These are phyloP conservation scores for Menura novaehollandiae DNA, from an alignment of 2,113 vertebrate genomes.

Conservation along the genomic window DNA sequence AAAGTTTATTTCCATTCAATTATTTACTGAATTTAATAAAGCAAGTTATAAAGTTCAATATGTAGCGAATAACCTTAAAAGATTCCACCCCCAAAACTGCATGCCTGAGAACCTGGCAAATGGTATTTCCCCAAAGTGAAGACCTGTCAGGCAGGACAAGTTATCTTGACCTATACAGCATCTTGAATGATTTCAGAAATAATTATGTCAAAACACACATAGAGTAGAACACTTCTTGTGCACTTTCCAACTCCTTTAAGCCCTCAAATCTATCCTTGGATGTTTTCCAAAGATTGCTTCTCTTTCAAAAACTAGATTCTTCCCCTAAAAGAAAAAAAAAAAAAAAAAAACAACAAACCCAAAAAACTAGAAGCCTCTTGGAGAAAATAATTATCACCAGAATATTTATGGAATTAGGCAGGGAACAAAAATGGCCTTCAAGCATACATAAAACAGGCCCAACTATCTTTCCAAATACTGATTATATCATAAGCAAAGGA, in stretches of 20 bases:
- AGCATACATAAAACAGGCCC: background rate
- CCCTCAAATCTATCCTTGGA: background rate
- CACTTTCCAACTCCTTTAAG: background rate
- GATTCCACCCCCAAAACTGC: background rate
- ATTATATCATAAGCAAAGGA: background rate
- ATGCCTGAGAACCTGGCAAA: background rate
- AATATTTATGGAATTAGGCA: background rate
- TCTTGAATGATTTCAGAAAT: constrained; percentile 12
- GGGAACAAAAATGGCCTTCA: background rate
- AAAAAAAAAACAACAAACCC: background rate
- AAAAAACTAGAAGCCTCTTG: background rate
- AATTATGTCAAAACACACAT: background rate
- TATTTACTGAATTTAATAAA: background rate
- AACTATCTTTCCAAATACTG: background rate
- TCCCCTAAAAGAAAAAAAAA: background rate
- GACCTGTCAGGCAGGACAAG: background rate
- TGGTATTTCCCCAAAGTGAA: background rate
- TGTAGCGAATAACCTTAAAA: background rate
- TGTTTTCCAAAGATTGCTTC: background rate
- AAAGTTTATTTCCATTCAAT: background rate
- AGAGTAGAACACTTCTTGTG: background rate
- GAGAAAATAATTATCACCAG: background rate
- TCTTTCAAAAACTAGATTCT: background rate
- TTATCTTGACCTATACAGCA: background rate
- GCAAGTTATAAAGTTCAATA: background rate